Evolutionary conservation across 2,888 invertebrate species (phyloP).

Genomic region (Pachliopta kotzebuea): DNA sequence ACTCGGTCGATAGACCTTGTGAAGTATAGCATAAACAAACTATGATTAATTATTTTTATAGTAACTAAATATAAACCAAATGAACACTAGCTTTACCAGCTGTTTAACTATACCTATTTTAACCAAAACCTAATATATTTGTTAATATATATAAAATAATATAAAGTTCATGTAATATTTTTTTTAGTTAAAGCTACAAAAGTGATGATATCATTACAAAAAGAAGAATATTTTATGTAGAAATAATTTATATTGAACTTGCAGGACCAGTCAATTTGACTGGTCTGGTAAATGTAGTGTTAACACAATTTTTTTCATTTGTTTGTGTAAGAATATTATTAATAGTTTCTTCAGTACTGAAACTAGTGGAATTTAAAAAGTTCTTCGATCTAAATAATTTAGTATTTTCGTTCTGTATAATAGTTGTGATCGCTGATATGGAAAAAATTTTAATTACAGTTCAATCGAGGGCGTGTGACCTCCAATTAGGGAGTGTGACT

Average conservation of each 20-base stretch:
- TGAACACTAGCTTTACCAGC: no score
- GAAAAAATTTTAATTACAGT: constrained; percentile 34
- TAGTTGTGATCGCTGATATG: background rate
- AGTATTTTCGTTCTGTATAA: background rate
- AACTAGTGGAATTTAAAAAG: background rate
- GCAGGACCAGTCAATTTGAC: no score
- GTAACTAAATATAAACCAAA: background rate
- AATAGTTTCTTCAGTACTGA: background rate
- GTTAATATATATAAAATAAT: no score
- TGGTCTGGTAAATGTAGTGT: no score
- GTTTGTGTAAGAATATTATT: no score
- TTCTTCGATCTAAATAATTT: background rate
- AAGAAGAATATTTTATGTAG: no score
- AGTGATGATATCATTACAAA: no score
- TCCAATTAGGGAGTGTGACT: constrained; percentile 46
- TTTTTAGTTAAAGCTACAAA: no score
- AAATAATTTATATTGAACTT: no score
- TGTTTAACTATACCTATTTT: no score
- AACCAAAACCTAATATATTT: no score
- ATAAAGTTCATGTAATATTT: no score
- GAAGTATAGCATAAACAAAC: constrained; percentile 24
- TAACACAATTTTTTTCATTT: constrained; percentile 3
- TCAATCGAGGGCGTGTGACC: constrained; percentile 59
- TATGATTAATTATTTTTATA: constrained; percentile 4
- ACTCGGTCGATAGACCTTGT: constrained; percentile 64